Conservation (phyloP, 2,113 vertebrate genomes). For the Aspidoscelis tigris region DNA sequence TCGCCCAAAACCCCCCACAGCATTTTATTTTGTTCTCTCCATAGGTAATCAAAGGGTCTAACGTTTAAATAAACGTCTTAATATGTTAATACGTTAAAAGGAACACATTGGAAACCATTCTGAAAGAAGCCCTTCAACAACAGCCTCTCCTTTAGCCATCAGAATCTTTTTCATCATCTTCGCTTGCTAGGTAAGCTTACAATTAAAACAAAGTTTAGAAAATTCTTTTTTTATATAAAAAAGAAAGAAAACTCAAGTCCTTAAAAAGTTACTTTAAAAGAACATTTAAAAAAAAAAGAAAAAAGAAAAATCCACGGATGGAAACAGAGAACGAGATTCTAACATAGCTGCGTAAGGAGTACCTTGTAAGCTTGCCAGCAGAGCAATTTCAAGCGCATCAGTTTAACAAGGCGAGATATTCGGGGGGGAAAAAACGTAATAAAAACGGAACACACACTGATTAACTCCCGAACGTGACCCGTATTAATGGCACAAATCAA, state of each 20-base stretch:
- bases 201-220: not conserved
- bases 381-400: constrained; percentile 62
- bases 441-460: constrained; percentile 68
- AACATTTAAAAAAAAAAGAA: not conserved
- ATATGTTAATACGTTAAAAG: not conserved
- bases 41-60: not conserved
- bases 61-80: not conserved
- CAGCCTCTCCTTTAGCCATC: not conserved
- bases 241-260: not conserved
- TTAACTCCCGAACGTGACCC: constrained; percentile 63
- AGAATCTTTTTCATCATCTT: not conserved
- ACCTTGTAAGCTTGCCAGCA: constrained; percentile 60
- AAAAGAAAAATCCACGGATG: constrained; percentile 36
- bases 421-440: constrained; percentile 49
- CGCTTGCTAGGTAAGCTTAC: not conserved
- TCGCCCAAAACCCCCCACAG: constrained; percentile 12
- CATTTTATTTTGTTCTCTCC: not conserved
- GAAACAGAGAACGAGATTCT: constrained; percentile 54
- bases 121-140: not conserved
- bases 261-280: not conserved
- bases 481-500: constrained; percentile 43
- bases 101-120: constrained; percentile 5
- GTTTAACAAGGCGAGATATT: constrained; percentile 66
- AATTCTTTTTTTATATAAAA: too few relatives aligned
- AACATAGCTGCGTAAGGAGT: constrained; percentile 56